phyloP scores from a whole-genome alignment of 2,797 vertebrate genomes.

The Amblyopsis hoosieri region DNA sequence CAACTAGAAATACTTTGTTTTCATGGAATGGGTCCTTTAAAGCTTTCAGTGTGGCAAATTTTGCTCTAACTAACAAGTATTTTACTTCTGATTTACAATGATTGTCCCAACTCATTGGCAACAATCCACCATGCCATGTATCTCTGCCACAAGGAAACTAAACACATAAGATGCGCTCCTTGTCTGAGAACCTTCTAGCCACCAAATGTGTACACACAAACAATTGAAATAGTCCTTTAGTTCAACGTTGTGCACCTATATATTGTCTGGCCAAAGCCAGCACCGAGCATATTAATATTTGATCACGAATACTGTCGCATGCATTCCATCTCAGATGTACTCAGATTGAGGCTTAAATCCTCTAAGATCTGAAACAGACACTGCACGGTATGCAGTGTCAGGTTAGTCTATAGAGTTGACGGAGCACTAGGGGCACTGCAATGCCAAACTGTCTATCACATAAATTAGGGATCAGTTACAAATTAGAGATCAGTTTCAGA shows the following conservation, averaged over 20 bases:
- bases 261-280: constrained; percentile 29
- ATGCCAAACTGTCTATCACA: no score
- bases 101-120: not conserved
- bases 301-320: constrained; percentile 31
- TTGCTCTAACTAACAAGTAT: no score
- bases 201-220: constrained; percentile 44
- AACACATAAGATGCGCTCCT: constrained; percentile 47
- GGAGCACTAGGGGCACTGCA: no score
- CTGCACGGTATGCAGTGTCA: no score
- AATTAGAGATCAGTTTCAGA: no score
- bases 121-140: constrained; percentile 47
- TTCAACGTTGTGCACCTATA: constrained; percentile 19
- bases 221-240: constrained; percentile 45
- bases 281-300: constrained; percentile 46
- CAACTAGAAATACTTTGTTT: no score
- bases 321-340: not conserved
- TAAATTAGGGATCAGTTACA: no score
- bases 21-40: no score
- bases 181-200: constrained; percentile 37
- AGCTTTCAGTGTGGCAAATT: no score
- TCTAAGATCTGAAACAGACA: constrained; percentile 9
- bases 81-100: no score
- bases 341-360: not conserved
- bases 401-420: no score
- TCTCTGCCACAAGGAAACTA: constrained; percentile 56